phyloP scores from a whole-genome alignment of 2,113 vertebrate genomes.

The Semnornis frantzii region DNA sequence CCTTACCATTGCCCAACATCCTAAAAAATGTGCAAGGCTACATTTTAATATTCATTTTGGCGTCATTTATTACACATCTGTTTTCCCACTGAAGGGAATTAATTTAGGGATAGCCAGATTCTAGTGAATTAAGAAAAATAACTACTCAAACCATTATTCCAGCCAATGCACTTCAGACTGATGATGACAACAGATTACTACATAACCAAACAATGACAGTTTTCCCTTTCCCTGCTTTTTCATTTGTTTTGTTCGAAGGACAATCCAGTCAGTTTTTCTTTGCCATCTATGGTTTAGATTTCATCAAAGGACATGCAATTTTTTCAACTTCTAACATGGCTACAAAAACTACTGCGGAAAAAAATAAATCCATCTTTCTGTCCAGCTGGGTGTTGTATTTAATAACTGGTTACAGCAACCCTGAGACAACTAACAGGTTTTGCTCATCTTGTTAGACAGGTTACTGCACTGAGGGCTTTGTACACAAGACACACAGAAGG shows the following conservation, averaged over 20 bases:
- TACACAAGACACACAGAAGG: background rate
- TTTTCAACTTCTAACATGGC: background rate
- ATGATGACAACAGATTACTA: background rate
- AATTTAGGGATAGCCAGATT: background rate
- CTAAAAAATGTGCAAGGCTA: background rate
- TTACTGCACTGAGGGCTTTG: background rate
- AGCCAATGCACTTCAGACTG: background rate
- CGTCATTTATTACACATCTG: background rate
- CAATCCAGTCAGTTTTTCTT: background rate
- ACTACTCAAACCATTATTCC: background rate
- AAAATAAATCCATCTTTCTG: background rate
- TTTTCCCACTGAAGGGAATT: background rate
- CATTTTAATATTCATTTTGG: background rate
- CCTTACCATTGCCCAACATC: background rate
- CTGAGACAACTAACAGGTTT: background rate
- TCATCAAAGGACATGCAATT: background rate
- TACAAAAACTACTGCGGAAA: background rate
- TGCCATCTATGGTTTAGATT: background rate
- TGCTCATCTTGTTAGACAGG: background rate
- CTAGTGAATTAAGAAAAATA: background rate
- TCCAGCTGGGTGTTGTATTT: background rate
- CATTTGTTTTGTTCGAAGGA: background rate
- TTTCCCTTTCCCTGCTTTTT: background rate
- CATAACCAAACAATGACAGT: background rate
- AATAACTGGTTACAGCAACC: background rate